A percentile compares a stretch with the other conserved stretches of the same genome.
phyloP scores from a whole-genome alignment of 2,797 vertebrate genomes.

The Bovichtus diacanthus region DNA sequence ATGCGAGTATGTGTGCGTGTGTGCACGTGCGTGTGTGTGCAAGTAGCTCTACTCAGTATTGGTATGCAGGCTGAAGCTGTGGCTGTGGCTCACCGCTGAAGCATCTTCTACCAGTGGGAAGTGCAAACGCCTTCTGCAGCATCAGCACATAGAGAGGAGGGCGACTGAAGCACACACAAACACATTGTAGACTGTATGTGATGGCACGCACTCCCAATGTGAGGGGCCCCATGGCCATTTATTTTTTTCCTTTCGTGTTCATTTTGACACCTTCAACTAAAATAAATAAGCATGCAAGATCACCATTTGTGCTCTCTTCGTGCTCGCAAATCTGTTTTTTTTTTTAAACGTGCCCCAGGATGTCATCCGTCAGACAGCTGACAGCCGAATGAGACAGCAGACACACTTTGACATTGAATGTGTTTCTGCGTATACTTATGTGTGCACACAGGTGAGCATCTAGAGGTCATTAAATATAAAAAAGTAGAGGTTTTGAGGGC shows the following conservation, averaged over 20 bases:
- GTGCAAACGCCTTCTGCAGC: conserved; percentile 50
- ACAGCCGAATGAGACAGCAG: conserved; percentile 24
- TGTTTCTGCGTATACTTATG: neutral
- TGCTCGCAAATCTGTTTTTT: neutral
- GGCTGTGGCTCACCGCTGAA: conserved; percentile 59
- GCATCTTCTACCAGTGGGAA: conserved; percentile 54
- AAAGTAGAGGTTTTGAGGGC: neutral
- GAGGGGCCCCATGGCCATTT: neutral
- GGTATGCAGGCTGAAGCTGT: conserved; percentile 28
- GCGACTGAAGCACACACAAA: neutral
- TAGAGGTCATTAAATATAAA: neutral
- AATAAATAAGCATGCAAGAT: neutral
- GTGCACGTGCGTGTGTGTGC: conserved; percentile 10
- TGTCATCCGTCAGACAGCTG: conserved; percentile 29
- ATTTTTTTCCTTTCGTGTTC: conserved; percentile 4
- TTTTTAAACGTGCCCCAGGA: conserved; percentile 10
- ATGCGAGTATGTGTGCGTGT: neutral
- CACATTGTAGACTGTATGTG: neutral
- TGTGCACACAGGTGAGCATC: neutral
- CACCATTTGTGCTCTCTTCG: neutral
- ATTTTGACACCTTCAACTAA: neutral
- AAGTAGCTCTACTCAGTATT: neutral
- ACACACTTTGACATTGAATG: neutral
- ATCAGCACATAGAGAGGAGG: conserved; percentile 50
- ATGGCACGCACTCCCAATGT: neutral